Percentiles rank a stretch among this genome's conserved stretches.
Evolutionary conservation across 1,140 invertebrate genomes (phyloP).

Genomic region (Aphelinus atriplicis): DNA sequence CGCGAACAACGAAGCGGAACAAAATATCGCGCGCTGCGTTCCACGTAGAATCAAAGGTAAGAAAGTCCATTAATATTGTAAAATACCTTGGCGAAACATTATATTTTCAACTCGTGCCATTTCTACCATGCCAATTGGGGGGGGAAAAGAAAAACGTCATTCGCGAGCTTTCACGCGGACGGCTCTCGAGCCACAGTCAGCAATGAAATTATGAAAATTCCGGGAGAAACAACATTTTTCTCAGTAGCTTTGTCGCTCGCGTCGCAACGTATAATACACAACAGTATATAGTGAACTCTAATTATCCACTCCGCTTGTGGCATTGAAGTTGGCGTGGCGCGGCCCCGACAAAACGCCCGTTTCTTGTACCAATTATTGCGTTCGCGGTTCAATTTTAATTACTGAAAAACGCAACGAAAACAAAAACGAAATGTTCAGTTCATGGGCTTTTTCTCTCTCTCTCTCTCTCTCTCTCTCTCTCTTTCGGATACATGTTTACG

Average conservation of each 20-base stretch:
- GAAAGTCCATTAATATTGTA: constrained; percentile 21
- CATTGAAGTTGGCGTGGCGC: neutral
- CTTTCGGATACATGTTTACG: too few relatives aligned
- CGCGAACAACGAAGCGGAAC: too few relatives aligned
- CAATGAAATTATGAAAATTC: constrained; percentile 2
- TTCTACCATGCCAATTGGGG: neutral
- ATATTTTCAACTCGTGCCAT: neutral
- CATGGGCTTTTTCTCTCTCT: too few relatives aligned
- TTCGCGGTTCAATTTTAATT: constrained; percentile 30
- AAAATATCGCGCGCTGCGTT: too few relatives aligned
- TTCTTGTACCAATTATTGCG: constrained; percentile 25
- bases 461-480: too few relatives aligned
- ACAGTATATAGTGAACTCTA: constrained; percentile 9
- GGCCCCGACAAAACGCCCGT: neutral
- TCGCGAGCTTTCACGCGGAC: neutral
- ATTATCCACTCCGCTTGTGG: constrained; percentile 19
- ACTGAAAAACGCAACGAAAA: constrained; percentile 2
- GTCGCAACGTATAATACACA: neutral
- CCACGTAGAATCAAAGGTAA: neutral
- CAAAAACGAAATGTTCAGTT: neutral
- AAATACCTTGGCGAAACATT: neutral
- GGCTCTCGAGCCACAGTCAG: neutral
- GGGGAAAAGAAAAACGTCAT: too few relatives aligned
- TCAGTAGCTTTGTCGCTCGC: neutral
- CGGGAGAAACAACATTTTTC: neutral